Conservation (phyloP, 2,888 invertebrate species). For the Acanthosepion lycidas region DNA sequence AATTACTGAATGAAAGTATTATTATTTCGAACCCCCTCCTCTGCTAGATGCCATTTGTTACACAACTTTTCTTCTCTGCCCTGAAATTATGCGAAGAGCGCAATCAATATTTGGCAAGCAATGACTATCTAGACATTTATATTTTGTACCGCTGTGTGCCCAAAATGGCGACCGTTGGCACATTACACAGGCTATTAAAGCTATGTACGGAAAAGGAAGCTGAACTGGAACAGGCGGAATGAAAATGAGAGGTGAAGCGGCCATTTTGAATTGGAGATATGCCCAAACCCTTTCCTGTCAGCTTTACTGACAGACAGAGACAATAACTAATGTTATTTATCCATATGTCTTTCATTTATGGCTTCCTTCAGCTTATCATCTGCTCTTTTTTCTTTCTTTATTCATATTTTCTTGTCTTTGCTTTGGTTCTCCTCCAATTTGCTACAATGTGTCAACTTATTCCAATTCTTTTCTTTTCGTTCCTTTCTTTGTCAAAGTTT, state of each 20-base stretch:
- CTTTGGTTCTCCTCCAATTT: background rate
- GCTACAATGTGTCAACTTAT: background rate
- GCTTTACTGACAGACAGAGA: background rate
- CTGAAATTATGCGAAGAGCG: background rate
- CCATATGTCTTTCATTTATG: constrained; percentile 6
- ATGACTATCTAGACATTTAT: background rate
- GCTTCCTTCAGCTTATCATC: background rate
- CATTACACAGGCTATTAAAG: background rate
- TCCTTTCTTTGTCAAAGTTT: background rate
- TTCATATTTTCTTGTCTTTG: background rate
- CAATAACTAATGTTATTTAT: background rate
- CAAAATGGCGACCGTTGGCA: constrained; percentile 21
- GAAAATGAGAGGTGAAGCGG: background rate
- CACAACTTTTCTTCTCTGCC: background rate
- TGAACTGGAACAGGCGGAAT: background rate
- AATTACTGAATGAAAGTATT: background rate
- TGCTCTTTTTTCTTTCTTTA: background rate
- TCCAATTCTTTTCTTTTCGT: background rate
- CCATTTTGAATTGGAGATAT: constrained; percentile 22
- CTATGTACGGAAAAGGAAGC: background rate
- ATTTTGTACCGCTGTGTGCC: background rate
- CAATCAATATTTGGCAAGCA: background rate
- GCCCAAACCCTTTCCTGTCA: background rate
- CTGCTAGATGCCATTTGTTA: background rate
- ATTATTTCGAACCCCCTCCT: background rate